Base-by-base conservation (phyloP, 2,797 vertebrate species). In the Vireo griseus region DNA sequence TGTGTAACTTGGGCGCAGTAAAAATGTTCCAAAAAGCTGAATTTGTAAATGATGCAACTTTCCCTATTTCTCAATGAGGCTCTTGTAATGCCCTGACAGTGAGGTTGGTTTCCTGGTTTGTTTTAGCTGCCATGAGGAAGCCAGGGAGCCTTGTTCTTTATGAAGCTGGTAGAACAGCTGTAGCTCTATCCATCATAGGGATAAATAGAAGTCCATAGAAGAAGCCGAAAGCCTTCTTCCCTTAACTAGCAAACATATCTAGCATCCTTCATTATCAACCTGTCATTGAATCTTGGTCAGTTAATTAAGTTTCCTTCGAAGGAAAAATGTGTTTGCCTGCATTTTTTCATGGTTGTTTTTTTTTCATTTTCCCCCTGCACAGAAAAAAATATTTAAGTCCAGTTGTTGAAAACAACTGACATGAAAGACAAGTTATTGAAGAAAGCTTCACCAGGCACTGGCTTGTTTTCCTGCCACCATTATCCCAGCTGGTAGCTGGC, bases 21-120 rank as follows among this genome's bases (percentile, higher is more conserved):
- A 91, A 94, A 88, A 94, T 68, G 57, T 88, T 95, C 90, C 87
- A 94, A 92, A 97, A 94, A 72, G 78, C 90, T 71, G 86, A 61
- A 91, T 97, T 87, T 94, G 91, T 95, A 96, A 97, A 80, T 97
- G 97, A 96, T 42, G 92, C 94, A 87, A 54, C 88, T 94, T 93
- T 86, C 88, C 66, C 26, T 50, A 40, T 90, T 96, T 96, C 96
- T 98, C 96, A 98, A 91, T 96, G 94, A 86, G 86, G 69, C 48
- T 9, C 95, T 98, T 97, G 96, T 98, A 87, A 83, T 91, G 86
- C 59, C 6, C 81, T 84, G 90, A 95, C 95, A 93, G 91, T 40
- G 93, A 58, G 62, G 81, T 89, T 92, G 86, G 94, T 94, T 97
- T 96, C 95, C 97, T 96, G 90, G 96, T 96, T 97, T 94, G 93